Conservation (phyloP, 1,140 invertebrate genomes). For the Trigoniulus corallinus region DNA sequence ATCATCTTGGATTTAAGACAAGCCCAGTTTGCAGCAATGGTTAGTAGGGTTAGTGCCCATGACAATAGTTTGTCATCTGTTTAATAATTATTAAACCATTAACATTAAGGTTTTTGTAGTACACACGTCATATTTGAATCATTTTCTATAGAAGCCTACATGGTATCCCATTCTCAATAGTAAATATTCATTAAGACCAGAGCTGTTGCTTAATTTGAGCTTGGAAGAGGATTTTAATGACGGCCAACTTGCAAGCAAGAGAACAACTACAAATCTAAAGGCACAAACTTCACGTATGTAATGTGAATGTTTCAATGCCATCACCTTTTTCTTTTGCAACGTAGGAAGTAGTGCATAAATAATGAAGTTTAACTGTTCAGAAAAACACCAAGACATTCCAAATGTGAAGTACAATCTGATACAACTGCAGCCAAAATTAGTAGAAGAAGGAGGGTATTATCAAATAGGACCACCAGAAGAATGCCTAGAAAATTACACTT, state of each 20-base stretch:
- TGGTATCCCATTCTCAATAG: background rate
- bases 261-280: too few relatives aligned
- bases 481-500: slow-evolving; percentile 24
- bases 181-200: background rate
- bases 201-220: slow-evolving; percentile 4
- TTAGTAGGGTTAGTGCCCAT: slow-evolving; percentile 17
- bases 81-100: slow-evolving; percentile 2
- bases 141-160: background rate
- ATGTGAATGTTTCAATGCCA: slow-evolving; percentile 3
- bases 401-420: too few relatives aligned
- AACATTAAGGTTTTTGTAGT: too few relatives aligned
- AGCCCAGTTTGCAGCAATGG: slow-evolving; percentile 20
- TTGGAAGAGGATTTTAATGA: background rate
- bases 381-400: too few relatives aligned
- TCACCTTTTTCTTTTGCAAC: background rate
- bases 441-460: slow-evolving; percentile 27
- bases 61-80: background rate
- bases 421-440: slow-evolving; percentile 22
- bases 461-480: slow-evolving; percentile 25
- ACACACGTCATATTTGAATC: too few relatives aligned
- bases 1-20: slow-evolving; percentile 31
- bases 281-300: background rate
- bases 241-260: too few relatives aligned
- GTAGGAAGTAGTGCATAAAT: too few relatives aligned
- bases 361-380: too few relatives aligned